Conservation (phyloP, 2,113 vertebrate genomes). For the Odocoileus hemionus region DNA sequence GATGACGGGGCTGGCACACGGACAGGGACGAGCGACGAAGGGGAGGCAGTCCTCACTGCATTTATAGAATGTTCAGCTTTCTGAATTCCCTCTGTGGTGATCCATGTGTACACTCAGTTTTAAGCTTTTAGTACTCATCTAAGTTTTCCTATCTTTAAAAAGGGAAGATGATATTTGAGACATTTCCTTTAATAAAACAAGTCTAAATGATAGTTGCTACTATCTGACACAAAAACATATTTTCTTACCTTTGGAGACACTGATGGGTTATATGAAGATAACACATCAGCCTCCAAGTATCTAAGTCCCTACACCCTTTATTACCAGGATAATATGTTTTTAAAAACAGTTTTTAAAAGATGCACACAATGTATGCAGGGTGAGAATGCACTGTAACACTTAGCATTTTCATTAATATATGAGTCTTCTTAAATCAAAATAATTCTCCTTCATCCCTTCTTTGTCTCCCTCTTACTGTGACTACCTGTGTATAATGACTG, state of each 20-base stretch:
- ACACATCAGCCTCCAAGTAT: neutral
- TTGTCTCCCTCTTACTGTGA: neutral
- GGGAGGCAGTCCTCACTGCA: neutral
- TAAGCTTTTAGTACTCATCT: neutral
- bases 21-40: neutral
- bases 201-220: neutral
- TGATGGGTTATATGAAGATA: neutral
- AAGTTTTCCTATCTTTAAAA: neutral
- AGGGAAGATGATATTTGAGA: neutral
- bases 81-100: neutral
- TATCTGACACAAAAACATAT: neutral
- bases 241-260: neutral
- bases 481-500: neutral
- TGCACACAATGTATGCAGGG: neutral
- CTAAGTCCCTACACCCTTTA: neutral
- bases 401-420: neutral
- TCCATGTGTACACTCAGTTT: neutral
- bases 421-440: neutral
- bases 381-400: neutral
- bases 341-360: neutral
- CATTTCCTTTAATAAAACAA: neutral
- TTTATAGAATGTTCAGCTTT: neutral
- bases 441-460: neutral
- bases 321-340: neutral
- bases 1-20: neutral